These are phyloP conservation scores for Marmota monax DNA, from an alignment of 2,113 vertebrate genomes.

Conservation along the genomic window DNA sequence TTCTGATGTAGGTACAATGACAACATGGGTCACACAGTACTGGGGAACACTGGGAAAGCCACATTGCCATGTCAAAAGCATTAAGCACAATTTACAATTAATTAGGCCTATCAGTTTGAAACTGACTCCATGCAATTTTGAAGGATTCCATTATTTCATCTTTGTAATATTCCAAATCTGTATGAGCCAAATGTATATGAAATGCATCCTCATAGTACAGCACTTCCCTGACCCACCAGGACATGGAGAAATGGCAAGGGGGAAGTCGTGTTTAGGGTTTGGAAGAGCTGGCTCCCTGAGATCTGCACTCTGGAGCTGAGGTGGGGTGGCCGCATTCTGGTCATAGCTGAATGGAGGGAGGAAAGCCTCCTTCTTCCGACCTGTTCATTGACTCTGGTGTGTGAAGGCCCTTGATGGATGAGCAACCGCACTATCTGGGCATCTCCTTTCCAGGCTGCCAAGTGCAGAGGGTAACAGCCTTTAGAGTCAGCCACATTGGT, in stretches of 20 bases:
- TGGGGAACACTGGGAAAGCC: no score
- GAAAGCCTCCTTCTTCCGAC: conserved; percentile 85
- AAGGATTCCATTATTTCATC: conserved; percentile 26
- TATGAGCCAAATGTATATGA: background rate
- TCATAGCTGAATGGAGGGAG: background rate
- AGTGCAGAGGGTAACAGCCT: conserved; percentile 98
- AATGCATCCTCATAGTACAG: background rate
- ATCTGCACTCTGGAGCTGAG: background rate
- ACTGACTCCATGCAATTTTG: background rate
- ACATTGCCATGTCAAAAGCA: background rate
- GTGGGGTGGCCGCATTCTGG: background rate
- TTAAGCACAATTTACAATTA: background rate
- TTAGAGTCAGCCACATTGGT: conserved; percentile 98
- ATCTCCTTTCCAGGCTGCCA: conserved; percentile 99
- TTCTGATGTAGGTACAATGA: background rate
- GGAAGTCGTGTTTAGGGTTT: background rate
- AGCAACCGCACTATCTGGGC: conserved; percentile 96
- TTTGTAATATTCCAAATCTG: background rate
- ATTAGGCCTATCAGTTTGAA: background rate
- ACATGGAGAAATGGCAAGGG: background rate
- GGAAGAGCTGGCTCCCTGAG: background rate
- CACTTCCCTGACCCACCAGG: background rate
- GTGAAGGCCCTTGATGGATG: conserved; percentile 97
- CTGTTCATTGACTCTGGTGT: conserved; percentile 98
- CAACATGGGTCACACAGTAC: background rate